A percentile compares a stretch with the other conserved stretches of the same genome.
phyloP scores from a whole-genome alignment of 1,140 invertebrate genomes.

The Aphidius gifuensis region DNA sequence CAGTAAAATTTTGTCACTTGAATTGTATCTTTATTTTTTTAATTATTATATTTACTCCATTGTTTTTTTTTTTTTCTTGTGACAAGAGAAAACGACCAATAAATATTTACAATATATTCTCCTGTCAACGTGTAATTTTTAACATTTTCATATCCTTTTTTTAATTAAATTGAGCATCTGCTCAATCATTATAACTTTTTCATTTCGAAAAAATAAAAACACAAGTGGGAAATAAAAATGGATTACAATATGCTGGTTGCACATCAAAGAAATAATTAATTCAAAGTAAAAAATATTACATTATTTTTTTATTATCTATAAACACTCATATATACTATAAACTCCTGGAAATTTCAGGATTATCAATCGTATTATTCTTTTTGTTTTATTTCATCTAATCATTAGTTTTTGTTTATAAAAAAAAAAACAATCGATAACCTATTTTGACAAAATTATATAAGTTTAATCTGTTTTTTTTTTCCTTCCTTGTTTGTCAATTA shows the following conservation, averaged over 20 bases:
- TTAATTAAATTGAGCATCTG: slow-evolving; percentile 11
- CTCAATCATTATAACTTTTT: slow-evolving; percentile 17
- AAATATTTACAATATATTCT: slow-evolving; percentile 43
- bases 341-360: slow-evolving; percentile 28
- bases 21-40: no score
- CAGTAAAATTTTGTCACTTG: no score
- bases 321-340: slow-evolving; percentile 38
- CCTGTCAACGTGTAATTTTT: slow-evolving; percentile 6
- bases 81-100: slow-evolving; percentile 41
- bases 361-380: slow-evolving; percentile 40
- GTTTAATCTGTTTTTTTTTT: slow-evolving; percentile 4
- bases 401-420: slow-evolving; percentile 32
- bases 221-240: slow-evolving; percentile 10
- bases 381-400: slow-evolving; percentile 39
- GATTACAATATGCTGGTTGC: slow-evolving; percentile 9
- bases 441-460: slow-evolving; percentile 12
- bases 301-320: slow-evolving; percentile 35
- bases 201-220: slow-evolving; percentile 23
- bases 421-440: slow-evolving; percentile 10
- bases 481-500: not conserved
- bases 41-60: not conserved
- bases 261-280: slow-evolving; percentile 17
- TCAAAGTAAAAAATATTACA: slow-evolving; percentile 20
- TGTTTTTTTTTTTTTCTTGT: slow-evolving; percentile 15
- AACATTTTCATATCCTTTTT: slow-evolving; percentile 8